Conservation (phyloP, 2,888 invertebrate species). For the Dorcus hopei region DNA sequence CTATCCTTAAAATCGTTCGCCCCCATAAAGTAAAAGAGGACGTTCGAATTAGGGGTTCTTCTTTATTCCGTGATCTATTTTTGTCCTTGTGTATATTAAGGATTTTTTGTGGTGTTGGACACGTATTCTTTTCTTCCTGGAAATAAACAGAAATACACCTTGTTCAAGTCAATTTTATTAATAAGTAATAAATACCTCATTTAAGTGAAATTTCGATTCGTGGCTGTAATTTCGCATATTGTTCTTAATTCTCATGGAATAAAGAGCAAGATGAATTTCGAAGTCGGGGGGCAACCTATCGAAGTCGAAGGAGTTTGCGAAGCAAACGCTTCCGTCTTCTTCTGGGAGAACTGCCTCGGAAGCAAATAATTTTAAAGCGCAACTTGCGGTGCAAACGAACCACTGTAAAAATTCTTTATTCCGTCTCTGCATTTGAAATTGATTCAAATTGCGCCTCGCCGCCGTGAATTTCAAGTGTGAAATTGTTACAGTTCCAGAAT, state of each 20-base stretch:
- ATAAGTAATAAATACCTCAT: slow-evolving; percentile 21
- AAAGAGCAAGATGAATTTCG: slow-evolving; percentile 49
- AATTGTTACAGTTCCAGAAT: slow-evolving; percentile 20
- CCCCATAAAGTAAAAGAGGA: slow-evolving; percentile 36
- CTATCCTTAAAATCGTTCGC: slow-evolving; percentile 30
- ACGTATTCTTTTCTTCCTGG: slow-evolving; percentile 27
- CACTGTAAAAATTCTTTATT: slow-evolving; percentile 33
- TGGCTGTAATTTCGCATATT: slow-evolving; percentile 33
- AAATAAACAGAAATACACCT: slow-evolving; percentile 1
- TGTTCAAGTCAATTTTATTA: background rate
- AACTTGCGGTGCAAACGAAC: slow-evolving; percentile 39
- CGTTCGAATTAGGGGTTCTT: slow-evolving; percentile 24
- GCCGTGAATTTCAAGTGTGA: slow-evolving; percentile 21
- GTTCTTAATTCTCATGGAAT: slow-evolving; percentile 48
- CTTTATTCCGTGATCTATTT: slow-evolving; percentile 17
- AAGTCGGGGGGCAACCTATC: slow-evolving; percentile 41
- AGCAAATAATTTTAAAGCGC: slow-evolving; percentile 36
- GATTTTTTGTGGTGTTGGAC: slow-evolving; percentile 35
- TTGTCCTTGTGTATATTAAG: slow-evolving; percentile 20
- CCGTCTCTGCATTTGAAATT: background rate
- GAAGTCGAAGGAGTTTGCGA: slow-evolving; percentile 37
- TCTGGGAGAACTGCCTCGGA: slow-evolving; percentile 34
- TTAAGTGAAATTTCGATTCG: slow-evolving; percentile 41
- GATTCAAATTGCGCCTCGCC: slow-evolving; percentile 9
- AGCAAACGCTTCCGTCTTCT: slow-evolving; percentile 30